Evolutionary conservation across 2,113 vertebrate genomes (phyloP), one percentile per base, ranked within the genome.

Genomic region (Pundamilia nyererei): DNA sequence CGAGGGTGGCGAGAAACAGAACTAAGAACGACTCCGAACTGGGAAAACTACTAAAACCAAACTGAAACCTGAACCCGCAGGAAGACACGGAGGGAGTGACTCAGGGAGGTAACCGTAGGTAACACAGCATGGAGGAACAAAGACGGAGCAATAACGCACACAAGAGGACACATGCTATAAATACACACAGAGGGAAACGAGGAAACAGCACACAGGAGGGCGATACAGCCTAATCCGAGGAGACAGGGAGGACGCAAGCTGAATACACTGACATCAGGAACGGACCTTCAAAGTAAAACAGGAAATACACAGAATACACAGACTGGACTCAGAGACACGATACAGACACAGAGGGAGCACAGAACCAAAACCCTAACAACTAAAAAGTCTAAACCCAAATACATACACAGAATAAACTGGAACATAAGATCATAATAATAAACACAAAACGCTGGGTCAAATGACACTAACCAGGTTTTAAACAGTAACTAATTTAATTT

Each of bases 41-140:
- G 51, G 51, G 51, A 10, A 53, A 53, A 54, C 9, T 2, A 21
- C 21, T 11, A 53, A 6, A 53, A 21, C 19, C 6, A 21, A 53
- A 53, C 19, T 53, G 51, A 49, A 19, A 49, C 17, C 47, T 51
- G 47, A 53, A 53, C 0, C 51, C 2, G 19, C 19, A 53, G 19
- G 49, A 2, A n/a, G 51, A 53, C 51, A 53, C 49, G 9, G 0
- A 53, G 49, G 49, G 49, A 51, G 47, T 42, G 40, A 49, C 47
- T 0, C 1, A n/a, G 17, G 17, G 49, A 51, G 17, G 6, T 33
- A 31, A 31, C 31, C 31, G 31, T 31, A 33, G 33, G 51, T 10
- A 21, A 53, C 51, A 3, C 19, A 2, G 17, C 8, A 51, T 51
- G 49, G 49, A n/a, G 49, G 19, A 51, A 51, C 49, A 0, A 0